Evolutionary conservation across 2,888 invertebrate genomes (phyloP), one percentile per base, ranked within the genome.

Genomic region (Beris morrisii): DNA sequence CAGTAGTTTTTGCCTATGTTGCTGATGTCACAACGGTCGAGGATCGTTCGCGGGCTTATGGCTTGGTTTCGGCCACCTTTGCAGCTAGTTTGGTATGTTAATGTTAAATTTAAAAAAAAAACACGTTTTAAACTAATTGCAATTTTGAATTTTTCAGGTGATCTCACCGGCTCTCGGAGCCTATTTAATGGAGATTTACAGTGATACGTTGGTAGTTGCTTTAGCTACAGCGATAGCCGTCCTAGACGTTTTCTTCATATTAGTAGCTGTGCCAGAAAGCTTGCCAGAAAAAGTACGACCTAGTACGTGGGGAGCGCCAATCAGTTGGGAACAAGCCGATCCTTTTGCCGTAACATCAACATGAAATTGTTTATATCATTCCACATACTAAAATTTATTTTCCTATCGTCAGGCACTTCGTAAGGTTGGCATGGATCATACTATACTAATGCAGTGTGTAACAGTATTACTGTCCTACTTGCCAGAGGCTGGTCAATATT

Each of bases 1-100:
- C 97, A 74, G 97, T 99, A 66, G 97, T 99, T 66, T 97, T 99
- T 83, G 99, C 99, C 58, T 99, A 99, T 83, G 99, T 99, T 71
- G 98, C 99, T 48, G 99, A 99, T 83, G 96, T 99, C 64, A 99
- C 99, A 38, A 95, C 96, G 73, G 95, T 97, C 76, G 92, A 92
- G 76, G 96, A 97, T 80, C 86, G 98, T 67, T 95, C 95, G 73
- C 87, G 92, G 70, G 97, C 97, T 7, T 98, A 98, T 82, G 97
- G 97, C 64, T 85, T 97, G 77, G 97, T 96, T n/a, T 96, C 96
- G 30, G 99, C 98, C 32, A 99, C 98, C 66, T 99, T 99, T 84
- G 98, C 98, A 13, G 99, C 98, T 70, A 97, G 97, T 79, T 90
- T 99, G 88, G 97, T 78, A 74, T 66, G 71, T 68, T 52, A 3